A percentile compares a stretch with the other conserved stretches of the same genome.
Conservation (phyloP, 2,888 invertebrate genomes). For the Galerucella nymphaeae region DNA sequence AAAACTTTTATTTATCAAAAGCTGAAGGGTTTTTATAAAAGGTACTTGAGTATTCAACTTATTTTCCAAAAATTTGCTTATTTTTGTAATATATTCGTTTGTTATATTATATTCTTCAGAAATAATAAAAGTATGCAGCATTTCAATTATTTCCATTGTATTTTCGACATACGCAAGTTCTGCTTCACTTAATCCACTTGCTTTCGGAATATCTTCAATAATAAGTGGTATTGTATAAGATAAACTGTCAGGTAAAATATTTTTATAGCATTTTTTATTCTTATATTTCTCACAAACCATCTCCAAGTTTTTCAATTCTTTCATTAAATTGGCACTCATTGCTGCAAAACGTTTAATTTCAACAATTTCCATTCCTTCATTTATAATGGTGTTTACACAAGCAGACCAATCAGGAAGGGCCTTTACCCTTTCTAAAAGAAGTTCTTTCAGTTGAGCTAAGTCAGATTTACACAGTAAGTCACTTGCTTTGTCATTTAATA, state of each 20-base stretch:
- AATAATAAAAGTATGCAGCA: conserved; percentile 41
- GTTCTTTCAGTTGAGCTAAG: neutral
- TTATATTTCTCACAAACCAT: conserved; percentile 34
- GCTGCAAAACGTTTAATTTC: conserved; percentile 4
- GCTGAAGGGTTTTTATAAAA: conserved; percentile 45
- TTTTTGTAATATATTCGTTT: conserved; percentile 39
- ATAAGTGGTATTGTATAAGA: conserved; percentile 41
- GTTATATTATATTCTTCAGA: conserved; percentile 34
- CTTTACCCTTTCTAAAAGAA: neutral
- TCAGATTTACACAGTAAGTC: neutral
- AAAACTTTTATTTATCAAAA: conserved; percentile 48
- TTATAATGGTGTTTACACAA: neutral
- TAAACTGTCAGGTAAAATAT: conserved; percentile 41
- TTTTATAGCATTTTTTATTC: conserved; percentile 34
- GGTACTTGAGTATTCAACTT: conserved; percentile 38
- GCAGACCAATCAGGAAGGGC: neutral
- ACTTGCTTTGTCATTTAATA: neutral
- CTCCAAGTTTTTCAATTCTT: conserved; percentile 26
- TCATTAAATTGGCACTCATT: conserved; percentile 8
- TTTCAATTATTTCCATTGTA: conserved; percentile 31
- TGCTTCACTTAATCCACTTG: conserved; percentile 21
- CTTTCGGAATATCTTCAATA: conserved; percentile 37
- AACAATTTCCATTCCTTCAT: neutral
- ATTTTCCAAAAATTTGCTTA: conserved; percentile 42
- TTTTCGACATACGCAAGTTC: conserved; percentile 42